Conservation (phyloP, 2,888 invertebrate species). For the Tetheella fluctuosa region DNA sequence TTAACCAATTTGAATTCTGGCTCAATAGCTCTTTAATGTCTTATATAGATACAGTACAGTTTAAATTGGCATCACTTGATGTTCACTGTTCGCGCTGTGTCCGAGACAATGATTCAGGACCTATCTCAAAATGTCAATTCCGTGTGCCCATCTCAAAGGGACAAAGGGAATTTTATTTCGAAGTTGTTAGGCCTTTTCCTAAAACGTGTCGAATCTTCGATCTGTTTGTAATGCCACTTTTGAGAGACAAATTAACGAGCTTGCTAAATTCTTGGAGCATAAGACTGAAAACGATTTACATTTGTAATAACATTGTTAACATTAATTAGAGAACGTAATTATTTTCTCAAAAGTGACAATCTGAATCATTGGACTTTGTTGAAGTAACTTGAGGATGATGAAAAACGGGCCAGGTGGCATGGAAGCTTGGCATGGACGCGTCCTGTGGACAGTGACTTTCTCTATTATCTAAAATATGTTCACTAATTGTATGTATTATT, state of each 20-base stretch:
- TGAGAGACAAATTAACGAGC: not conserved
- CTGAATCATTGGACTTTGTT: too few relatives aligned
- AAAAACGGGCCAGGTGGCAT: too few relatives aligned
- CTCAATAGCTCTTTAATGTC: not conserved
- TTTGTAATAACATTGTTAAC: not conserved
- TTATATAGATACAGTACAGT: not conserved
- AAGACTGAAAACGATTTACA: not conserved
- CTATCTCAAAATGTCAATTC: constrained; percentile 33
- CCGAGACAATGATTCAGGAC: constrained; percentile 19
- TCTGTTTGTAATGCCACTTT: constrained; percentile 16
- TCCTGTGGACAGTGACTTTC: too few relatives aligned
- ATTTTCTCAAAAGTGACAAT: too few relatives aligned
- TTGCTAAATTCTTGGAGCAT: not conserved
- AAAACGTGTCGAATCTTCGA: constrained; percentile 31
- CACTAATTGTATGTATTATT: too few relatives aligned
- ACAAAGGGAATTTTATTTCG: constrained; percentile 26
- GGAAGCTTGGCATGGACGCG: too few relatives aligned
- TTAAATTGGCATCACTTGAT: not conserved
- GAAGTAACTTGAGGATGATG: too few relatives aligned
- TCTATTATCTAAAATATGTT: too few relatives aligned
- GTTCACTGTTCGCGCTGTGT: constrained; percentile 1
- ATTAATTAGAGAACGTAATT: not conserved
- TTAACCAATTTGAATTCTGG: not conserved
- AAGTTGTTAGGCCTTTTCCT: constrained; percentile 14
- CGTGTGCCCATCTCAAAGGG: constrained; percentile 19